Conservation (phyloP, 2,797 vertebrate genomes). For the Prunella strophiata region DNA sequence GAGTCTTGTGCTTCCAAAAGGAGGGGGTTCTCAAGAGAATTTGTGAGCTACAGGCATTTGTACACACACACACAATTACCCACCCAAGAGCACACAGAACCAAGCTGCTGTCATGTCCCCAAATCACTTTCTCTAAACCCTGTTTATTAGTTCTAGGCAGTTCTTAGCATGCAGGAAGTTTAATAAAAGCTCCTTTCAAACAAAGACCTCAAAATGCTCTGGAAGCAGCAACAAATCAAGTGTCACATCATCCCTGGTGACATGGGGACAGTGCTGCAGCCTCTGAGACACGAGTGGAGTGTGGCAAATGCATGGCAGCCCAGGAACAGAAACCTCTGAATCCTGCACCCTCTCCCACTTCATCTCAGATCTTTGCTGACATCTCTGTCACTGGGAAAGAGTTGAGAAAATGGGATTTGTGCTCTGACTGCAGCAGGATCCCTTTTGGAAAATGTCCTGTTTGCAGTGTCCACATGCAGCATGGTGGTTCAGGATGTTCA, state of each 20-base stretch:
- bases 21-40: conserved; percentile 25
- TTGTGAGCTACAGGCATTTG: neutral
- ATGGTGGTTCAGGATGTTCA: rapidly evolving
- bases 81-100: neutral
- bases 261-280: neutral
- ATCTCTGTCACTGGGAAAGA: neutral
- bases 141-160: conserved; percentile 54
- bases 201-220: conserved; percentile 38
- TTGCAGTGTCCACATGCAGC: rapidly evolving
- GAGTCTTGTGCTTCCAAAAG: neutral
- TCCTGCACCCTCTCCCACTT: neutral
- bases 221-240: conserved; percentile 43
- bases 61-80: neutral
- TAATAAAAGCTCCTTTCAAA: conserved; percentile 64
- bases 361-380: neutral
- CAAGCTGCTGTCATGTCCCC: conserved; percentile 33
- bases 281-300: neutral
- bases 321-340: neutral
- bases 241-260: conserved; percentile 27
- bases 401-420: neutral
- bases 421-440: neutral
- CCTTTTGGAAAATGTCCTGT: rapidly evolving
- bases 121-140: conserved; percentile 30
- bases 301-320: neutral
- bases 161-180: conserved; percentile 40